phyloP scores from a whole-genome alignment of 1,140 invertebrate species.

The Cardiocondyla obscurior region DNA sequence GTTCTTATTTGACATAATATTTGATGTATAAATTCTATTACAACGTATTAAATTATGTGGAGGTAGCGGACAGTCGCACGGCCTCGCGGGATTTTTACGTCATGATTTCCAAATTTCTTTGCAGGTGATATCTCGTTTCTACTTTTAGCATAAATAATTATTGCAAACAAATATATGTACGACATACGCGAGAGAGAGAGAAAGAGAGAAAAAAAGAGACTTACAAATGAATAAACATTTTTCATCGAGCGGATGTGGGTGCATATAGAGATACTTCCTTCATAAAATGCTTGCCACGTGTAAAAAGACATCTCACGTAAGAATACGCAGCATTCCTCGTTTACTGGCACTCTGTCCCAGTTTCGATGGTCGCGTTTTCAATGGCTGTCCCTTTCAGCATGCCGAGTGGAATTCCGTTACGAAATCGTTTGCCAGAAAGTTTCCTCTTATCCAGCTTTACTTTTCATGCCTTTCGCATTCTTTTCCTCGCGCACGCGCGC shows the following conservation, averaged over 20 bases:
- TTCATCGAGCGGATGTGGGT: not conserved
- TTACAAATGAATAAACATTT: not conserved
- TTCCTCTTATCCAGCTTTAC: constrained; percentile 31
- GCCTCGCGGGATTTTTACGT: too few species aligned
- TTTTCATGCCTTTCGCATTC: not conserved
- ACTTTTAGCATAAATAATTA: too few species aligned
- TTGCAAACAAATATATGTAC: not conserved
- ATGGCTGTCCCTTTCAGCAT: constrained; percentile 28
- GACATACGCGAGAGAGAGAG: too few species aligned
- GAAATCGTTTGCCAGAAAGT: constrained; percentile 48
- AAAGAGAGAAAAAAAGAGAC: too few species aligned
- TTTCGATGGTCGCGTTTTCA: constrained; percentile 37
- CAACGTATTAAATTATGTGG: too few species aligned
- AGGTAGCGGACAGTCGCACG: too few species aligned
- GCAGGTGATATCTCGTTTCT: too few species aligned
- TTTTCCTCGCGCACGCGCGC: not conserved
- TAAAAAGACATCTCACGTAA: constrained; percentile 40
- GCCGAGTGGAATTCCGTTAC: constrained; percentile 52
- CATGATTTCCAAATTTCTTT: too few species aligned
- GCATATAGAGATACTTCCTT: not conserved
- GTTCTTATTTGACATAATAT: too few species aligned
- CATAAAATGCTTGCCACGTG: not conserved
- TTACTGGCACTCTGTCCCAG: constrained; percentile 13
- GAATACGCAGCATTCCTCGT: constrained; percentile 43
- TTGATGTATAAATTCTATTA: too few species aligned